These are phyloP conservation scores for Drepana arcuata DNA, from an alignment of 1,140 invertebrate genomes.

Conservation along the genomic window DNA sequence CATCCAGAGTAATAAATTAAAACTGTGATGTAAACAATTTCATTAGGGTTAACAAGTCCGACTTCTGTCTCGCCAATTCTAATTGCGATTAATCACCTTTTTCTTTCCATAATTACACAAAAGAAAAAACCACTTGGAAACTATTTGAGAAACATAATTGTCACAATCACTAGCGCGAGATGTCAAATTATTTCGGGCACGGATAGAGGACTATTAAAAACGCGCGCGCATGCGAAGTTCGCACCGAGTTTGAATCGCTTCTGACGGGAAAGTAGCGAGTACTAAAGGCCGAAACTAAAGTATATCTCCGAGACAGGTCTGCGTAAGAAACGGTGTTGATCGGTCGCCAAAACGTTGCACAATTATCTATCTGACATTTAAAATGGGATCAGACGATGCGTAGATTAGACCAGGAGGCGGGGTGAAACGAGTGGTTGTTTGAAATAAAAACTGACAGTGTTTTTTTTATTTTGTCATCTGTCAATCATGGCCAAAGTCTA, in stretches of 20 bases:
- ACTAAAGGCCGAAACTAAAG: slow-evolving; percentile 26
- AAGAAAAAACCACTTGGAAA: background rate
- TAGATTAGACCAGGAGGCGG: slow-evolving; percentile 18
- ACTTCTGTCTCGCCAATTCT: too few species aligned
- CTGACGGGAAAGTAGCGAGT: too few species aligned
- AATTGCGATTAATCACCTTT: slow-evolving; percentile 49
- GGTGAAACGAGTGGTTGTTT: slow-evolving; percentile 6
- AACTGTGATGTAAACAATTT: too few species aligned
- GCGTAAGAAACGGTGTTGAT: slow-evolving; percentile 30
- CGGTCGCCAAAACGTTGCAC: slow-evolving; percentile 50
- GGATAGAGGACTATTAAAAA: slow-evolving; percentile 4
- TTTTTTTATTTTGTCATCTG: too few species aligned
- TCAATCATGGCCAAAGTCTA: too few species aligned
- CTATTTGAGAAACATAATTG: slow-evolving; percentile 3
- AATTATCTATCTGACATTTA: slow-evolving; percentile 69
- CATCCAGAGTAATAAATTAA: too few species aligned
- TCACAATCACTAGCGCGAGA: background rate
- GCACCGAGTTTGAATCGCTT: too few species aligned
- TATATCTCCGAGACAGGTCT: slow-evolving; percentile 32
- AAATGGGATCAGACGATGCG: slow-evolving; percentile 56
- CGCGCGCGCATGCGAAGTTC: too few species aligned
- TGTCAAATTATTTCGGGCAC: slow-evolving; percentile 8
- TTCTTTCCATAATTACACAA: slow-evolving; percentile 31
- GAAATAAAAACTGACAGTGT: too few species aligned
- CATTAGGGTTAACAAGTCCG: too few species aligned